A percentile compares a stretch with the other conserved stretches of the same genome.
Conservation (phyloP, 2,797 vertebrate genomes). For the Muscicapa comitata region DNA sequence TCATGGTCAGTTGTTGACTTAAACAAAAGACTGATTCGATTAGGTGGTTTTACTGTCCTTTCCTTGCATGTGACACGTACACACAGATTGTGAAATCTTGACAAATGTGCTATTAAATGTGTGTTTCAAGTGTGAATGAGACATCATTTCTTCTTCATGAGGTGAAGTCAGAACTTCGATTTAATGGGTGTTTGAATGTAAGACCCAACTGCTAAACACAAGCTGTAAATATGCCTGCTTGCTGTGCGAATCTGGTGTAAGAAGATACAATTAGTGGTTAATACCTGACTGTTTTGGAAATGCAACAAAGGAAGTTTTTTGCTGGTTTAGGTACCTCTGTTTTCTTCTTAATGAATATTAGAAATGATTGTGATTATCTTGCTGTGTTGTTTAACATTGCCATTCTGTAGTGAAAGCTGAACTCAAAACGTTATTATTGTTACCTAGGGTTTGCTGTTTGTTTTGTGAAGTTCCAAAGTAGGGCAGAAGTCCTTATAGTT, state of each 20-base stretch:
- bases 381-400: background rate
- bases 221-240: rapidly evolving
- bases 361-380: background rate
- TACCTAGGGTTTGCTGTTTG: background rate
- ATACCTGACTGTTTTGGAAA: background rate
- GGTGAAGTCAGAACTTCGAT: background rate
- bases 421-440: background rate
- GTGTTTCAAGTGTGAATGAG: background rate
- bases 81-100: background rate
- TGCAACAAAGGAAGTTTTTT: background rate
- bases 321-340: background rate
- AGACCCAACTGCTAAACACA: background rate
- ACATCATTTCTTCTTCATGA: background rate
- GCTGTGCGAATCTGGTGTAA: background rate
- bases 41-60: background rate
- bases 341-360: background rate
- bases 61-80: background rate
- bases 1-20: background rate
- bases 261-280: background rate
- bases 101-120: background rate
- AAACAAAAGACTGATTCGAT: background rate
- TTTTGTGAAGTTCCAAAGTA: background rate
- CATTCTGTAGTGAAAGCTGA: background rate
- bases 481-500: background rate
- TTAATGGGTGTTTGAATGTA: background rate